These are phyloP conservation scores for Anthoscopus minutus DNA, from an alignment of 2,113 vertebrate genomes.

Conservation along the genomic window DNA sequence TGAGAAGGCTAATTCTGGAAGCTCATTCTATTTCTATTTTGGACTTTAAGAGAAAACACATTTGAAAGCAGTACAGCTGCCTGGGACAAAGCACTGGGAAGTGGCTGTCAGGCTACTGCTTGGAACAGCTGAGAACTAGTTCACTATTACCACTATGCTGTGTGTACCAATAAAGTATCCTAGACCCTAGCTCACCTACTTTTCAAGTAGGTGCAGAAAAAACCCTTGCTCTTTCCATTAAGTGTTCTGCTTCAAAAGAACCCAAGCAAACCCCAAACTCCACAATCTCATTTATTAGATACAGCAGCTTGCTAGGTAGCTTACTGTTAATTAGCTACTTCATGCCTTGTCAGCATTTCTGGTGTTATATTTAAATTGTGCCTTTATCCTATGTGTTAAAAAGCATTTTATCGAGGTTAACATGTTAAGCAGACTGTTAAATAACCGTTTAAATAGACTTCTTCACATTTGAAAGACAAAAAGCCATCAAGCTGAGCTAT, in stretches of 20 bases:
- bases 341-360: not conserved
- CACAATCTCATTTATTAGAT: not conserved
- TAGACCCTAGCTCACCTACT: not conserved
- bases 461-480: not conserved
- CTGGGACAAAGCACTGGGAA: not conserved
- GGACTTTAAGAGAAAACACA: conserved; percentile 11
- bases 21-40: conserved; percentile 47
- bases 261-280: not conserved
- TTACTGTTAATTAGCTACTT: not conserved
- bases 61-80: conserved; percentile 25
- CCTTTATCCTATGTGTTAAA: not conserved
- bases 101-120: not conserved
- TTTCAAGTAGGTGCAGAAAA: not conserved
- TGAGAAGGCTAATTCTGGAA: conserved; percentile 41
- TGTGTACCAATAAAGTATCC: not conserved
- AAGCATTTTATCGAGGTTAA: not conserved
- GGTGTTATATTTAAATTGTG: not conserved
- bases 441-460: not conserved
- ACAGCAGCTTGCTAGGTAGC: not conserved
- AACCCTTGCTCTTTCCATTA: not conserved
- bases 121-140: not conserved
- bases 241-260: not conserved
- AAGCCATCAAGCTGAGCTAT: not conserved
- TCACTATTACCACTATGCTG: not conserved
- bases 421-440: not conserved